Evolutionary conservation across 2,797 vertebrate species (phyloP).

Genomic region (Arctocebus calabarensis): DNA sequence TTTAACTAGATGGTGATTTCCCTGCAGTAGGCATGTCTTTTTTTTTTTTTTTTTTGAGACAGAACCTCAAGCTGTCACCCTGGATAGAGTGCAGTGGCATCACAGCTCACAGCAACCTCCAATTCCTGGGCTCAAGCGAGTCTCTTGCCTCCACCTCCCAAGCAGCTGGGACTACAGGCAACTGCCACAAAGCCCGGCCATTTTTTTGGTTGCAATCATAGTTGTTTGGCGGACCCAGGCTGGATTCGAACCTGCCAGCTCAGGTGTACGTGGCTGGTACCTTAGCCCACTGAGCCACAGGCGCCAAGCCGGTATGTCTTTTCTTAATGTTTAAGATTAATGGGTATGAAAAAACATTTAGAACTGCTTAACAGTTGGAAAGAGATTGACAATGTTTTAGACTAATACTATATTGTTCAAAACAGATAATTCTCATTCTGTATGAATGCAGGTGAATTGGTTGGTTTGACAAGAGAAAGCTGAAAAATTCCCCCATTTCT

Average conservation of each 20-base stretch:
- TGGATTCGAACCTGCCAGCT: too few species aligned
- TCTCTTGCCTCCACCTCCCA: too few species aligned
- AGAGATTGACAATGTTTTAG: conserved; percentile 25
- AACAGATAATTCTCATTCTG: not conserved
- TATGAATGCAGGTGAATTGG: not conserved
- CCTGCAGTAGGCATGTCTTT: not conserved
- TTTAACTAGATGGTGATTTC: conserved; percentile 15
- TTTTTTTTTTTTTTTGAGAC: conserved; percentile 11
- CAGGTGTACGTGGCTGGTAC: too few species aligned
- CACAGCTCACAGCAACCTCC: too few species aligned
- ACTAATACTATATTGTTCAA: not conserved
- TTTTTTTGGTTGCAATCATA: too few species aligned
- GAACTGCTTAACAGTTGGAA: not conserved
- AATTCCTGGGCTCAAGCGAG: too few species aligned
- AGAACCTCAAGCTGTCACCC: too few species aligned
- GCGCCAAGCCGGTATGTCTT: not conserved
- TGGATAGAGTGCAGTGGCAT: too few species aligned
- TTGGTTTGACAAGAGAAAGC: not conserved
- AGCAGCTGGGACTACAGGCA: too few species aligned
- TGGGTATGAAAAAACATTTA: not conserved
- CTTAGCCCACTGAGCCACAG: too few species aligned
- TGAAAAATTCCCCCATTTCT: not conserved
- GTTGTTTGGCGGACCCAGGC: too few species aligned
- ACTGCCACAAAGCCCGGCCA: too few species aligned
- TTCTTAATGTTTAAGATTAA: not conserved